phyloP scores from a whole-genome alignment of 2,113 vertebrate genomes.

The Percina caprodes region DNA sequence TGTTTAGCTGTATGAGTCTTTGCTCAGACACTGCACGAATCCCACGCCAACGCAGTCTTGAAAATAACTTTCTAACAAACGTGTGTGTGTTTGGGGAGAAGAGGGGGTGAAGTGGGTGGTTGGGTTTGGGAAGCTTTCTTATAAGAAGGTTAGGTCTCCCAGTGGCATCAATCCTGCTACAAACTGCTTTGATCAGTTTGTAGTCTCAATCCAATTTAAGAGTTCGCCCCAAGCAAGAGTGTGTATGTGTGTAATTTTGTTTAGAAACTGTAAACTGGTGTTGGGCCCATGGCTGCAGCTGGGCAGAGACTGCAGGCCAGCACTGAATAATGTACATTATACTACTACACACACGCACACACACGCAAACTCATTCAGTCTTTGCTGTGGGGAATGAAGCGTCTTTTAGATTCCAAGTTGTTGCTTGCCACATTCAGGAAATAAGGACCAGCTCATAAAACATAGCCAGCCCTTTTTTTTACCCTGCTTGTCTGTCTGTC shows the following conservation, averaged over 20 bases:
- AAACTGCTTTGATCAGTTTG: constrained; percentile 77
- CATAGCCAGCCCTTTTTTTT: constrained; percentile 80
- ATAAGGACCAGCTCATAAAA: constrained; percentile 80
- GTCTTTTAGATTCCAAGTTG: constrained; percentile 82
- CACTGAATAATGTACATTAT: constrained; percentile 51
- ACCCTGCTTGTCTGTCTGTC: constrained; percentile 37
- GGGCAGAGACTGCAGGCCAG: constrained; percentile 36
- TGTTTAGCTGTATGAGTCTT: constrained; percentile 21
- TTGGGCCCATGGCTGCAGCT: constrained; percentile 57
- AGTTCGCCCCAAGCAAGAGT: constrained; percentile 53
- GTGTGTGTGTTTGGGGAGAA: background rate
- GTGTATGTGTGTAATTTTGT: constrained; percentile 66
- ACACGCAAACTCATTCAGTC: background rate
- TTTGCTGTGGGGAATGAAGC: constrained; percentile 54
- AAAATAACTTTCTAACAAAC: constrained; percentile 38
- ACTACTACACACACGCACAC: background rate
- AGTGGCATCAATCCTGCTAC: constrained; percentile 71
- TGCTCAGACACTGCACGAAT: constrained; percentile 34
- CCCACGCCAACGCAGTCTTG: constrained; percentile 14
- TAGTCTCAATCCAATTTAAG: constrained; percentile 75
- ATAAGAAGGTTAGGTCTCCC: constrained; percentile 71
- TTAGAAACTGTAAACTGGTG: constrained; percentile 67
- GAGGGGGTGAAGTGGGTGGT: background rate
- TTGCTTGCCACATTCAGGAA: constrained; percentile 80
- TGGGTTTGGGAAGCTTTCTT: constrained; percentile 45